Conservation (phyloP, 2,888 invertebrate species). For the Oasisia sp. region DNA sequence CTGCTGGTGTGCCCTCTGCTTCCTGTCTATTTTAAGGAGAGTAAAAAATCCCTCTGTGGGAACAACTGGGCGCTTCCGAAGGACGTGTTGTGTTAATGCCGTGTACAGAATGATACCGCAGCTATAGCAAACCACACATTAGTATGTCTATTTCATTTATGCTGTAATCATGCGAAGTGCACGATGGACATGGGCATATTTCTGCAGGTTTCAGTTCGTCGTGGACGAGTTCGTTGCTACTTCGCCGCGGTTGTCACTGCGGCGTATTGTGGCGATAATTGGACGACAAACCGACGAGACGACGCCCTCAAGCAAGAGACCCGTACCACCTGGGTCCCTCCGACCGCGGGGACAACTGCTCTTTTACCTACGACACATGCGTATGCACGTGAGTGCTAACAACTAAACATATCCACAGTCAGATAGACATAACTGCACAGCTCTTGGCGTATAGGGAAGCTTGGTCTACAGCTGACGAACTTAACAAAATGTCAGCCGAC, state of each 20-base stretch:
- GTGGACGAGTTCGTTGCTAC: background rate
- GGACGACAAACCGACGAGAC: background rate
- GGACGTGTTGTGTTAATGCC: too few species aligned
- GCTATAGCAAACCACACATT: too few species aligned
- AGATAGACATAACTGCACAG: background rate
- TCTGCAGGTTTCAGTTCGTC: background rate
- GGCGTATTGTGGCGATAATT: background rate
- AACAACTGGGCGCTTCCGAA: too few species aligned
- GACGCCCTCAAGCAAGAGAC: background rate
- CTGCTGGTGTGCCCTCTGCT: too few species aligned
- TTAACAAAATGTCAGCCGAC: background rate
- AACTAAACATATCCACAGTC: background rate
- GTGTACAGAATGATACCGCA: too few species aligned
- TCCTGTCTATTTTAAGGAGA: too few species aligned
- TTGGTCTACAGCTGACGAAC: background rate
- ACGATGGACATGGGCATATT: background rate
- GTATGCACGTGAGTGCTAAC: background rate
- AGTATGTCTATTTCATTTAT: too few species aligned
- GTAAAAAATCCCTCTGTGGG: too few species aligned
- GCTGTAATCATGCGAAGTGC: too few species aligned
- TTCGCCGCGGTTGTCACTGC: background rate
- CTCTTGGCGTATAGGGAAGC: background rate
- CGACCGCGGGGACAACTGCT: background rate
- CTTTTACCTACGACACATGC: background rate
- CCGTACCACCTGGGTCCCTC: background rate